Evolutionary conservation across 2,113 vertebrate species (phyloP), one percentile per base, ranked within the genome.

Genomic region (Perognathus longimembris): DNA sequence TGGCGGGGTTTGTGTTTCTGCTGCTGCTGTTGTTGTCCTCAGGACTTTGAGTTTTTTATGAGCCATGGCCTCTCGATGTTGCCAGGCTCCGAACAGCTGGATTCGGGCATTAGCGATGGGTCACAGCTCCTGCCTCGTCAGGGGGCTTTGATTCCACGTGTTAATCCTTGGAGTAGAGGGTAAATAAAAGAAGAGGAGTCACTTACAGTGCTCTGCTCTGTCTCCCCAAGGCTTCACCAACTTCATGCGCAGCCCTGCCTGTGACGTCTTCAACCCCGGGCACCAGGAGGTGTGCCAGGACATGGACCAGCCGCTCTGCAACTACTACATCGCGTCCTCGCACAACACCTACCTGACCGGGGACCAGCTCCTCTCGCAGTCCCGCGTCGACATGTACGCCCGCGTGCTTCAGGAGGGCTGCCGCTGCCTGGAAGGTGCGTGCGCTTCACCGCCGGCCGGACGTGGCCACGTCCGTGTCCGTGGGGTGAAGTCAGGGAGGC

Each of bases 291-390:
- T 99, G 78, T 99, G 99, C 86, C 99, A 99, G 94, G 99, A 99
- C 97, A 99, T 99, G 99, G 98, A 99, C 6, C 99, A 99, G 67
- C 99, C 99, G 0, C 98, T 99, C 30, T 99, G 98, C 94, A 99
- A 99, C 97, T 99, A 99, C 97, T 99, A 98, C 87, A 99, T 99
- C 5, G 99, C 99, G 30, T 99, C 99, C 0, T 99, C 99, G 17
- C 99, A 99, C 95, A 99, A 99, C 92, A 99, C 99, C 0, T 99
- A 99, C 97, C 98, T 99, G 98, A 99, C 99, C 0, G 99, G 99
- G 70, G 99, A 99, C 98, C 99, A 99, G 93, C 98, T 99, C 45
- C 98, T 99, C 2, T 99, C 99, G 0, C 99, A 99, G 96, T 99
- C 99, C 38, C 98, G 99, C 38, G 99, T 98, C 0, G 99, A 99